Percentiles rank a stretch among this genome's conserved stretches.
Conservation (phyloP, 1,140 invertebrate genomes). For the Cepaea nemoralis region DNA sequence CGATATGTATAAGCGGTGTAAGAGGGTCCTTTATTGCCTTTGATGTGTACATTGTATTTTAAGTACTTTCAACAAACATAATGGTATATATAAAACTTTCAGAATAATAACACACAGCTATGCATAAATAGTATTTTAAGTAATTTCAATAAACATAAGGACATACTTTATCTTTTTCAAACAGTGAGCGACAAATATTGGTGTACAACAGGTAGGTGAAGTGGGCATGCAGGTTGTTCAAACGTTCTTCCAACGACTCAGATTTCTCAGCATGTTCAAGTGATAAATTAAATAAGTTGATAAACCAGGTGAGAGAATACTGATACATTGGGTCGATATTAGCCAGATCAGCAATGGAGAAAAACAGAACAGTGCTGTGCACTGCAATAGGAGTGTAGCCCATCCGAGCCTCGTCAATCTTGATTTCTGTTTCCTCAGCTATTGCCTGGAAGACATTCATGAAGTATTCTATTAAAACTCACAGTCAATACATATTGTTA, state of each 20-base stretch:
- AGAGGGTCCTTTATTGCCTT: too few species aligned
- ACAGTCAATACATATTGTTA: too few species aligned
- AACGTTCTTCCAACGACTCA: constrained; percentile 64
- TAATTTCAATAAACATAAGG: constrained; percentile 2
- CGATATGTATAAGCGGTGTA: too few species aligned
- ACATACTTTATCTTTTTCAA: constrained; percentile 71
- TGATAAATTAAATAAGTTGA: constrained; percentile 71
- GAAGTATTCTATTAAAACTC: too few species aligned
- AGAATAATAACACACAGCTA: too few species aligned
- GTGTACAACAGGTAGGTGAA: constrained; percentile 71
- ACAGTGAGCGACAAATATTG: constrained; percentile 71
- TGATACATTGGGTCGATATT: constrained; percentile 73
- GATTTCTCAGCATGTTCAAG: constrained; percentile 69
- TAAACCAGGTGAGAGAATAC: constrained; percentile 73
- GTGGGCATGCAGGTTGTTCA: constrained; percentile 71
- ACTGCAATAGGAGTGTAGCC: constrained; percentile 70
- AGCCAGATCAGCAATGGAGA: constrained; percentile 72
- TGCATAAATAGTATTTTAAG: too few species aligned
- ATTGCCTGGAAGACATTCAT: constrained; percentile 60
- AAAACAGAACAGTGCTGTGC: constrained; percentile 72
- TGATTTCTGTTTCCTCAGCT: constrained; percentile 67
- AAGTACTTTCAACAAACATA: too few species aligned
- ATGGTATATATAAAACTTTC: too few species aligned
- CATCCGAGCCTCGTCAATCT: constrained; percentile 71
- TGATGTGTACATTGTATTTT: too few species aligned